These are phyloP conservation scores for Scaptomyza pallida DNA, from an alignment of 1,140 invertebrate genomes.

Conservation along the genomic window DNA sequence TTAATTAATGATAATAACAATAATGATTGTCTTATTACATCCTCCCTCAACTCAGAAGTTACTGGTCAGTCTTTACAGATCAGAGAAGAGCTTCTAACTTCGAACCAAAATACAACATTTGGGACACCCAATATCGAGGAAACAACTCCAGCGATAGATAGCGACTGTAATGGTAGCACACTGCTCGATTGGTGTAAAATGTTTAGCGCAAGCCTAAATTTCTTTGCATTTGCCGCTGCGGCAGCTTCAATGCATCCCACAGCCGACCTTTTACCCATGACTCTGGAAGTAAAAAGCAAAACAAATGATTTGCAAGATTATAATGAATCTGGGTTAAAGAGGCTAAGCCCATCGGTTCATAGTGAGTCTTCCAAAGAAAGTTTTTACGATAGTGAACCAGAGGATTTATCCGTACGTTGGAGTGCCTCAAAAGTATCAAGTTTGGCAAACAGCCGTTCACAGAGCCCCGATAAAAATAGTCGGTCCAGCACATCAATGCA, in stretches of 20 bases:
- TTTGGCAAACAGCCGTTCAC: slow-evolving; percentile 65
- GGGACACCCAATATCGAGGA: slow-evolving; percentile 31
- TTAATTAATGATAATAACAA: slow-evolving; percentile 71
- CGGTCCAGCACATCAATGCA: slow-evolving; percentile 45
- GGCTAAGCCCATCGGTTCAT: slow-evolving; percentile 70
- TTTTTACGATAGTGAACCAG: slow-evolving; percentile 76
- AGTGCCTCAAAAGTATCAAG: slow-evolving; percentile 68
- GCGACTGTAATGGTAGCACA: slow-evolving; percentile 80
- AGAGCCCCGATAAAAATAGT: slow-evolving; percentile 69
- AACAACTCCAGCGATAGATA: slow-evolving; percentile 72
- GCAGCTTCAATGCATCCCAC: slow-evolving; percentile 67
- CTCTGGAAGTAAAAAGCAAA: slow-evolving; percentile 23
- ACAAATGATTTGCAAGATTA: slow-evolving; percentile 85
- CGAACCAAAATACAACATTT: slow-evolving; percentile 46
- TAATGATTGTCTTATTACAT: slow-evolving; percentile 64
- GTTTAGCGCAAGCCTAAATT: slow-evolving; percentile 85
- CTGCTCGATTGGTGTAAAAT: slow-evolving; percentile 90
- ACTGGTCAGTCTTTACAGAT: slow-evolving; percentile 11
- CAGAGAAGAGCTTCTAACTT: slow-evolving; percentile 19
- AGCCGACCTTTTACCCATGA: slow-evolving; percentile 5
- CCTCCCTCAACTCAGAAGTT: slow-evolving; percentile 71
- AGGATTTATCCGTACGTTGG: slow-evolving; percentile 80
- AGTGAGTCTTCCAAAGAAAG: slow-evolving; percentile 76
- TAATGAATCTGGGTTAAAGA: slow-evolving; percentile 84
- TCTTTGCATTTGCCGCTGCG: slow-evolving; percentile 70